Base-by-base conservation (phyloP, 2,888 invertebrate genomes). In the Eristalis tenax region DNA sequence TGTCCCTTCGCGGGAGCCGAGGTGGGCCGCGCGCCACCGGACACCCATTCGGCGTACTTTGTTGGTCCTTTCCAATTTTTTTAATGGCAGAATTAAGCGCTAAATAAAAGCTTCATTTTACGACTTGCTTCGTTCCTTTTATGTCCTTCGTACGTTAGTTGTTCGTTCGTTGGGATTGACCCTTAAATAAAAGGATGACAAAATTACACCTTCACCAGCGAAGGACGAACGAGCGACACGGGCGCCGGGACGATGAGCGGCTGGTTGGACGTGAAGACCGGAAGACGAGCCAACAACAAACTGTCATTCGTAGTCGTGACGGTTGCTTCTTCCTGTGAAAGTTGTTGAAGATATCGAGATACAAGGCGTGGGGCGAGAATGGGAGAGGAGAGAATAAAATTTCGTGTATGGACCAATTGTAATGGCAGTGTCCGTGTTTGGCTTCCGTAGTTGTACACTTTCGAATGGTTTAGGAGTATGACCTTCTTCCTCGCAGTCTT, bases 71-170 rank as follows among this genome's bases (percentile, higher is more conserved):
- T 80, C 79, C 87, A 89, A 88, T 88, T 89, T 86, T 89, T 89
- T 89, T 88, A 89, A 89, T 88, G 83, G 88, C 73, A 76, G 75
- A 88, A 89, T 89, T 89, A 88, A 89, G 88, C 89, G 89, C 89
- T 86, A 89, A 89, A 89, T 89, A 89, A 89, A 88, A 88, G 88
- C 88, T 86, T 88, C 77, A 88, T 88, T 88, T 88, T 84, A 88
- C 80, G 88, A 88, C 81, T 81, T 88, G 84, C 80, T 84, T 88
- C 83, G 73, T 81, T 84, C 57, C 73, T 74, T 84, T 88, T 81
- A 83, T 74, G 80, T 80, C 79, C 80, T 83, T 74, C 69, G 66
- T 87, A 75, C 75, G 83, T 75, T 73, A 77, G 69, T 78, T 23
- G 71, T 78, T 68, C 66, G 63, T 82, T 73, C 71, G 26, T 75